Evolutionary conservation across 2,113 vertebrate species (phyloP), one percentile per base, ranked within the genome.

Genomic region (Rhea americana): DNA sequence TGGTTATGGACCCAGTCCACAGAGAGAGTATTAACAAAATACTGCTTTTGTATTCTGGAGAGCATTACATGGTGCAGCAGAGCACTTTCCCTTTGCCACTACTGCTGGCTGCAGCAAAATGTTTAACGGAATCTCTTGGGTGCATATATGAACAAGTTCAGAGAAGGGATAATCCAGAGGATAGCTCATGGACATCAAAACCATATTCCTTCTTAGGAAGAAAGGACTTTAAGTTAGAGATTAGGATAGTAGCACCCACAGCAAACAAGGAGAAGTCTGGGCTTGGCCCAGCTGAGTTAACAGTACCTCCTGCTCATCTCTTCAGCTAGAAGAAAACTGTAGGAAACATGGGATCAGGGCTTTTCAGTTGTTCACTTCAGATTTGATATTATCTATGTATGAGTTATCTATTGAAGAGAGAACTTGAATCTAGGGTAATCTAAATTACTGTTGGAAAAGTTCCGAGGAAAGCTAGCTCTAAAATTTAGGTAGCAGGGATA

Each of bases 1-100:
- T 10, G 39, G 77, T 65, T n/a, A 78, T 65, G 61, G 39, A 53
- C 37, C 63, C 48, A 24, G 61, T 43, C n/a, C 43, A 47, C 28
- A 30, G 32, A 62, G 51, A 76, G 32, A 15, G 15, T 26, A 19
- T 66, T 65, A 88, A 74, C 1, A 0, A 55, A 94, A 70, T 70
- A 74, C 21, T 39, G 71, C 61, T 82, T 48, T 68, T 79, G 50
- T 48, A 59, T 51, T 82, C 80, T 53, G 45, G 65, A 63, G 80
- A 82, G 48, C 28, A 43, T 62, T n/a, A 20, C n/a, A 19, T 0
- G 4, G 58, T 71, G 21, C 56, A 61, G 67, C 1, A 0, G 4
- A 2, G 32, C 32, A 26, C 11, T 66, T 25, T 66, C 37, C 32
- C 22, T 91, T 63, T 92, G 47, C 39, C 26, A 7, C 37, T 59